Evolutionary conservation across 2,113 vertebrate genomes (phyloP).

Genomic region (Theristicus caerulescens): DNA sequence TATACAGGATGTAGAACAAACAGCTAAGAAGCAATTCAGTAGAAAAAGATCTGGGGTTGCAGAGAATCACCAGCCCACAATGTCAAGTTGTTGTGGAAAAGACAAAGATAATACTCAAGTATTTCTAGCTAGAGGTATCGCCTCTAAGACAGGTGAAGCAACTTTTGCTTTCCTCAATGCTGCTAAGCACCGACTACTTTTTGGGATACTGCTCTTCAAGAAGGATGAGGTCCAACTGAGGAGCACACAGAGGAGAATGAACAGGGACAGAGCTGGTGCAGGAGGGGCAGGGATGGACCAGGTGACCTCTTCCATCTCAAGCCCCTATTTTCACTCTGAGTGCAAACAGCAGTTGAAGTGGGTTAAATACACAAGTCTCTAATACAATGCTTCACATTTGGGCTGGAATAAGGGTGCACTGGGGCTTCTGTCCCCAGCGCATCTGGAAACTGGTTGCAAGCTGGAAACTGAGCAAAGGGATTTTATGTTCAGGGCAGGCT

Average conservation of each 20-base stretch:
- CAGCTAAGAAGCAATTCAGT: slow-evolving; percentile 22
- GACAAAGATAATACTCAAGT: not conserved
- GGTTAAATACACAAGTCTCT: not conserved
- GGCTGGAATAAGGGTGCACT: not conserved
- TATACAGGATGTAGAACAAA: slow-evolving; percentile 42
- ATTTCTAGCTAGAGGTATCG: not conserved
- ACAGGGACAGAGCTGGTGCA: not conserved
- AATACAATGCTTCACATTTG: not conserved
- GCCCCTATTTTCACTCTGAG: not conserved
- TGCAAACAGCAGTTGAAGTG: not conserved
- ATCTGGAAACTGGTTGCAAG: not conserved
- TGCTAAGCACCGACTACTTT: not conserved
- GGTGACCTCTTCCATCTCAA: not conserved
- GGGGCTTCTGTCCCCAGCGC: not conserved
- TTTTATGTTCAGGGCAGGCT: not conserved
- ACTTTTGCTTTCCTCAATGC: not conserved
- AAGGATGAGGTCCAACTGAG: not conserved
- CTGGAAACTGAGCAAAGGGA: not conserved
- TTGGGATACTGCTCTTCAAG: not conserved
- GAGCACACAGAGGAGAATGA: not conserved
- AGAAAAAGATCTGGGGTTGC: slow-evolving; percentile 48
- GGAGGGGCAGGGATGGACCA: not conserved
- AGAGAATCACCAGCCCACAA: not conserved
- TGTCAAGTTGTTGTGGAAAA: slow-evolving; percentile 23
- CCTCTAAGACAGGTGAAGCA: not conserved